These are phyloP conservation scores for Tychaedon coryphoeus DNA, from an alignment of 2,113 vertebrate species.

Conservation along the genomic window DNA sequence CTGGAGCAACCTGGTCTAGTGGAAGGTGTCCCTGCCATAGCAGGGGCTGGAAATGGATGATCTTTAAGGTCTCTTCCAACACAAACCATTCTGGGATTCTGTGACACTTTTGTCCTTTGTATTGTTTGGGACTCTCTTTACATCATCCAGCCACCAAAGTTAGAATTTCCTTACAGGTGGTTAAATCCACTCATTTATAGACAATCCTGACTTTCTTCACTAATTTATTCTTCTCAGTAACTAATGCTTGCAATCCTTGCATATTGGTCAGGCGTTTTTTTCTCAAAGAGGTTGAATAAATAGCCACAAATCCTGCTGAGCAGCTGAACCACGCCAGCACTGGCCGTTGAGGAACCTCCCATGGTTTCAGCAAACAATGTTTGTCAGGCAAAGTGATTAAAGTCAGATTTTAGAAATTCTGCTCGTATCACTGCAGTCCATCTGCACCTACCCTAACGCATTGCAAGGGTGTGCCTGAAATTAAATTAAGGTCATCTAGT, in stretches of 20 bases:
- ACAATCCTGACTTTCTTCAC: not conserved
- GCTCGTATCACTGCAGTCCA: not conserved
- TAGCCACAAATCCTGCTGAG: not conserved
- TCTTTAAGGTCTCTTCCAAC: not conserved
- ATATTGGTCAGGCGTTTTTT: not conserved
- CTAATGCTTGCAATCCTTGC: not conserved
- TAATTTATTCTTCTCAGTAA: not conserved
- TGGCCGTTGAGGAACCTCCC: not conserved
- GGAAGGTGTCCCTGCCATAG: not conserved
- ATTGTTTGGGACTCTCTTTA: not conserved
- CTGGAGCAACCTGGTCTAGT: not conserved
- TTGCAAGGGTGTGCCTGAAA: conserved; percentile 25
- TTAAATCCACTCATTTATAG: not conserved
- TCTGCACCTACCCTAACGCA: not conserved
- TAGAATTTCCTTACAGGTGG: not conserved
- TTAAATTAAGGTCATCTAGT: conserved; percentile 3
- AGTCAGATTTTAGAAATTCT: conserved; percentile 23
- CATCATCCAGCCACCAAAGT: not conserved
- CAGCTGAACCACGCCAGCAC: not conserved
- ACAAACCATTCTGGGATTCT: not conserved
- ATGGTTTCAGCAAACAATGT: not conserved
- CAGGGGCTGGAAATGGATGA: not conserved
- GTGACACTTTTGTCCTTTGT: not conserved
- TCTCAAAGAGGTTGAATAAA: not conserved
- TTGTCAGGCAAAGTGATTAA: not conserved